Conservation (phyloP, 2,113 vertebrate genomes). For the Nothoprocta pentlandii region DNA sequence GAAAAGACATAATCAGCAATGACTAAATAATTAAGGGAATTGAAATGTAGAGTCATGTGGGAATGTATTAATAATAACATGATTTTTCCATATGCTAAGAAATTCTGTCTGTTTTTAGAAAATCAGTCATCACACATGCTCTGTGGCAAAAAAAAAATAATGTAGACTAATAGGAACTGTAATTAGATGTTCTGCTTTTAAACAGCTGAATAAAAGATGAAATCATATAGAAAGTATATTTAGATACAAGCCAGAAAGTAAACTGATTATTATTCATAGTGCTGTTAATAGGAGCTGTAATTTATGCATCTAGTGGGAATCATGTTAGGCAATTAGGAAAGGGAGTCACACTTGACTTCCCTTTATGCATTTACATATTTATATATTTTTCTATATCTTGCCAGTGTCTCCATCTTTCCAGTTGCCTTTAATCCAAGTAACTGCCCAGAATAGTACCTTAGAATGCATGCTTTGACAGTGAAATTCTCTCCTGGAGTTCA, state of each 20-base stretch:
- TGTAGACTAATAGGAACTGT: constrained; percentile 84
- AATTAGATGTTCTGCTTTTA: constrained; percentile 87
- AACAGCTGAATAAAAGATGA: constrained; percentile 88
- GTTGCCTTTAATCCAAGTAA: constrained; percentile 45
- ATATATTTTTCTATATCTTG: constrained; percentile 67
- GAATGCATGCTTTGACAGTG: neutral
- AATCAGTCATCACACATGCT: constrained; percentile 81
- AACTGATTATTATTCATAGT: constrained; percentile 86
- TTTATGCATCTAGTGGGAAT: constrained; percentile 84
- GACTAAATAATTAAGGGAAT: constrained; percentile 86
- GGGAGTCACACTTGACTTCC: constrained; percentile 79
- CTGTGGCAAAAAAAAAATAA: constrained; percentile 74
- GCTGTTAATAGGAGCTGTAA: constrained; percentile 81
- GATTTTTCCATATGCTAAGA: constrained; percentile 86
- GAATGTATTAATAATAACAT: constrained; percentile 84
- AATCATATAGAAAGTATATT: constrained; percentile 88
- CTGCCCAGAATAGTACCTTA: constrained; percentile 14
- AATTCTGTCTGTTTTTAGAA: constrained; percentile 80
- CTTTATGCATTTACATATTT: constrained; percentile 75
- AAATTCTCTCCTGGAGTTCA: neutral
- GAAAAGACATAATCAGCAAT: constrained; percentile 86
- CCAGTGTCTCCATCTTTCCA: constrained; percentile 44
- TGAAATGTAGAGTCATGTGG: constrained; percentile 84
- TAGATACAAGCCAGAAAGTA: constrained; percentile 85
- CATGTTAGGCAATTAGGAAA: constrained; percentile 81